phyloP scores from a whole-genome alignment of 1,140 invertebrate species.

The Achroia grisella region DNA sequence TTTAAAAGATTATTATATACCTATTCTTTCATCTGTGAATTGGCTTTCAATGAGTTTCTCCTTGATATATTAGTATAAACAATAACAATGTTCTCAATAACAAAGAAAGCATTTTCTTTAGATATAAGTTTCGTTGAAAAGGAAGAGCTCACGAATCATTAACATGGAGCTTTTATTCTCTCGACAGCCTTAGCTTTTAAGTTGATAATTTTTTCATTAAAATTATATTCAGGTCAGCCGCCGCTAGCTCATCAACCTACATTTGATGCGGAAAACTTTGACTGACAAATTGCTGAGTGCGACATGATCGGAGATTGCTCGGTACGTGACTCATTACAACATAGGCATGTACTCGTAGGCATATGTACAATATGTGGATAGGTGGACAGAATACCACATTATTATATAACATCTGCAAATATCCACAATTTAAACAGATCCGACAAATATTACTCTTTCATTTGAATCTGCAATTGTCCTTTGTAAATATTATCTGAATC shows the following conservation, averaged over 20 bases:
- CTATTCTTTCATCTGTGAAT: no score
- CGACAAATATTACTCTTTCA: no score
- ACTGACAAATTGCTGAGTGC: conserved; percentile 5
- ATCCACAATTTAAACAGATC: background rate
- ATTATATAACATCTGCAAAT: conserved; percentile 11
- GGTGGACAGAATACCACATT: conserved; percentile 3
- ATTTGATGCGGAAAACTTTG: conserved; percentile 17
- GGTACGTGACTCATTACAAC: background rate
- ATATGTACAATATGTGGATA: background rate
- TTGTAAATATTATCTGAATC: no score
- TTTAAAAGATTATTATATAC: no score
- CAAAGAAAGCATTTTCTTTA: no score
- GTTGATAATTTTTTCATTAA: conserved; percentile 32
- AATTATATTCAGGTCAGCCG: conserved; percentile 49
- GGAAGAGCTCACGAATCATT: no score
- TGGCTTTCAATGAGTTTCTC: no score
- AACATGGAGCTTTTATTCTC: background rate
- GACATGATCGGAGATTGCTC: conserved; percentile 13
- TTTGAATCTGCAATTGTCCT: no score
- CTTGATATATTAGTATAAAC: no score
- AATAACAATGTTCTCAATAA: no score
- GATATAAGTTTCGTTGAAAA: no score
- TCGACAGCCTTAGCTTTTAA: conserved; percentile 9
- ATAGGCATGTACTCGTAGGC: background rate
- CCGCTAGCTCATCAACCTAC: conserved; percentile 12